Percentiles rank a stretch among this genome's conserved stretches.
These are phyloP conservation scores for Archaeoteleia sp. DNA, from an alignment of 2,888 invertebrate genomes.

Conservation along the genomic window DNA sequence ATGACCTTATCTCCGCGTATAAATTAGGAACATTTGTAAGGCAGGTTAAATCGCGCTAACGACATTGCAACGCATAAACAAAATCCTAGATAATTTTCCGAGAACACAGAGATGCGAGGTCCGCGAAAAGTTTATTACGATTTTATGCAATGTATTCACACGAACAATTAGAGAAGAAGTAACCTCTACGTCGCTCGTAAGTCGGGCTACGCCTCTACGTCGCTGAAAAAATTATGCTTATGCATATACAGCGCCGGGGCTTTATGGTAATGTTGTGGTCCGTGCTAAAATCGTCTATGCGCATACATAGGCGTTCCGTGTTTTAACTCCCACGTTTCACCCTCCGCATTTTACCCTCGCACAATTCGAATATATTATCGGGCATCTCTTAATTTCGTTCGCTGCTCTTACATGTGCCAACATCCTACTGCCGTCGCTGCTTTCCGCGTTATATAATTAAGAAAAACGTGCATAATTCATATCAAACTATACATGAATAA, in stretches of 20 bases:
- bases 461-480: slow-evolving; percentile 48
- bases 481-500: slow-evolving; percentile 29
- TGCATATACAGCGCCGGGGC: slow-evolving; percentile 70
- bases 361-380: slow-evolving; percentile 67
- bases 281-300: slow-evolving; percentile 70
- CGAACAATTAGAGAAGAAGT: slow-evolving; percentile 70
- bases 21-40: slow-evolving; percentile 48
- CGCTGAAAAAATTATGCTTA: slow-evolving; percentile 71
- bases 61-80: slow-evolving; percentile 41
- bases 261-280: slow-evolving; percentile 73
- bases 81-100: slow-evolving; percentile 45
- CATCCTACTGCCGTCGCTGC: slow-evolving; percentile 26
- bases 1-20: slow-evolving; percentile 40
- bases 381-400: slow-evolving; percentile 64
- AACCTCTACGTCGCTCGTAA: slow-evolving; percentile 59
- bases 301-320: slow-evolving; percentile 62
- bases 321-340: slow-evolving; percentile 56
- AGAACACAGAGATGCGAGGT: neutral
- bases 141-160: slow-evolving; percentile 72
- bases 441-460: slow-evolving; percentile 42
- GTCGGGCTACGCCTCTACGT: slow-evolving; percentile 59
- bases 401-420: slow-evolving; percentile 45
- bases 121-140: slow-evolving; percentile 68
- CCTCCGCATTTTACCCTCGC: slow-evolving; percentile 43
- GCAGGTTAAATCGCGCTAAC: slow-evolving; percentile 36